Conservation (phyloP, 2,113 vertebrate species). For the Ginglymostoma cirratum region DNA sequence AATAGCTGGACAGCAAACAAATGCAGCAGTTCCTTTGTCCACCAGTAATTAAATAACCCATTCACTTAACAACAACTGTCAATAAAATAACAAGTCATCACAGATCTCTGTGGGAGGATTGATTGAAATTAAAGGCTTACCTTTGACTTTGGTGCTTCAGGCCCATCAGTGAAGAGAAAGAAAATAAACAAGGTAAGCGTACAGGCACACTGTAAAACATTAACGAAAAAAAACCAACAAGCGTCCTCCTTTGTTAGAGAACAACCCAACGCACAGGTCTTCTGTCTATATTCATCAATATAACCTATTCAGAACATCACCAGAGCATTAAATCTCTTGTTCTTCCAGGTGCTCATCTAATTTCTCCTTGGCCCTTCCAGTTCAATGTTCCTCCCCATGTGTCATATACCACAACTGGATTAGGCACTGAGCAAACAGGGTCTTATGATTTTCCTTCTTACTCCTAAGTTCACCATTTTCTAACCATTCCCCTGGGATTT, state of each 20-base stretch:
- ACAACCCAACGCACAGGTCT: background rate
- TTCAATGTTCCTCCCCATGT: background rate
- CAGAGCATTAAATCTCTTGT: background rate
- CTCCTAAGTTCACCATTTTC: background rate
- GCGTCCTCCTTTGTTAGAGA: background rate
- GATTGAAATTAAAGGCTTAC: background rate
- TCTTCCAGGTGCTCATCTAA: background rate
- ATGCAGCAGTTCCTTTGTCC: background rate
- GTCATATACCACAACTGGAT: background rate
- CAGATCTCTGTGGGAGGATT: background rate
- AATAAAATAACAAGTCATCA: background rate
- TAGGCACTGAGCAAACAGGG: background rate
- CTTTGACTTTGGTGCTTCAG: background rate
- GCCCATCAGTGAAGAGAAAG: background rate
- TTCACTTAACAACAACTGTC: background rate
- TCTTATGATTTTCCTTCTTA: background rate
- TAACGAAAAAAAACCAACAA: background rate
- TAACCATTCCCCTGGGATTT: background rate
- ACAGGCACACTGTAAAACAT: background rate
- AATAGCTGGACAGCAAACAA: background rate
- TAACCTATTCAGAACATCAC: background rate
- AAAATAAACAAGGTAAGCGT: conserved; percentile 5
- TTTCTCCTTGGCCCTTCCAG: background rate
- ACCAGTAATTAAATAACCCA: background rate
- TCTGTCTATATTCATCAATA: background rate